Evolutionary conservation across 2,797 vertebrate species (phyloP).

Genomic region (Tinamus major): DNA sequence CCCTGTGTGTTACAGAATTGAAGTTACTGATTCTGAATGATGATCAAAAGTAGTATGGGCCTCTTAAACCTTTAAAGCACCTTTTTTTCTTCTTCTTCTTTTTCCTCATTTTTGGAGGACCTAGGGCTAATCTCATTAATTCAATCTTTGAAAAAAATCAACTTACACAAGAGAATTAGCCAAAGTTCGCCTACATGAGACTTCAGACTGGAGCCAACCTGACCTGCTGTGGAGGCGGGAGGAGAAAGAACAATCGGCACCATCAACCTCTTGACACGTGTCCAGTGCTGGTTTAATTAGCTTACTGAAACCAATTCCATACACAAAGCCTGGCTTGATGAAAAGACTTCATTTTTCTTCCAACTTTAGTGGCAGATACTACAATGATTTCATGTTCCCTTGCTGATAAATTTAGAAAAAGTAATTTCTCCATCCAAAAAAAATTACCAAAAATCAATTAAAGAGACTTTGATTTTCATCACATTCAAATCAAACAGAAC

Average conservation of each 20-base stretch:
- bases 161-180: constrained; percentile 12
- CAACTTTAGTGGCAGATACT: not conserved
- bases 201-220: not conserved
- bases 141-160: constrained; percentile 32
- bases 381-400: not conserved
- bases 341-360: constrained; percentile 44
- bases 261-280: constrained; percentile 10
- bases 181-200: constrained; percentile 38
- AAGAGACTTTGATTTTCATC: not conserved
- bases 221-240: not conserved
- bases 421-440: not conserved
- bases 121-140: constrained; percentile 1
- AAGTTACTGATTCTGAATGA: constrained; percentile 33
- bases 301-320: constrained; percentile 52
- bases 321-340: not conserved
- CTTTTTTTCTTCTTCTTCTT: not conserved
- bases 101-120: not conserved
- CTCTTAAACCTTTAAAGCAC: not conserved
- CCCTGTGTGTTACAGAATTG: not conserved
- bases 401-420: not conserved
- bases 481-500: not conserved
- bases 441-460: not conserved
- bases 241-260: not conserved
- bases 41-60: not conserved
- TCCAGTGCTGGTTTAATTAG: not conserved